Evolutionary conservation across 2,888 invertebrate genomes (phyloP).

Genomic region (Drosophila siamana): DNA sequence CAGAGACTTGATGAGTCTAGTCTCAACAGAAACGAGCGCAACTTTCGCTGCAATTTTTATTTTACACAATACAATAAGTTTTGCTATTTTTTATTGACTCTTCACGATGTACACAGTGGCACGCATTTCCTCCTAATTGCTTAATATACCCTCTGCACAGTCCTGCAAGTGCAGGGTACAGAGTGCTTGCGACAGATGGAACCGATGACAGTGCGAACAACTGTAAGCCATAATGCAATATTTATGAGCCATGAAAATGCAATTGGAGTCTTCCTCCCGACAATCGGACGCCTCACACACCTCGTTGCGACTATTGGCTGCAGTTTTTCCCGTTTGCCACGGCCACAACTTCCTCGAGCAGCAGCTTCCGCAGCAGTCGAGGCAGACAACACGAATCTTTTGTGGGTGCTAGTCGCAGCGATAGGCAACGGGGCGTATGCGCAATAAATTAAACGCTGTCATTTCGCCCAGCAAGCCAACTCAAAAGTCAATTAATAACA

Average conservation of each 20-base stretch:
- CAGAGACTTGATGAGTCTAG: conserved; percentile 10
- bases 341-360: conserved; percentile 63
- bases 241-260: conserved; percentile 80
- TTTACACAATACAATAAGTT: conserved; percentile 35
- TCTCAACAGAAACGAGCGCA: conserved; percentile 16
- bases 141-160: background rate
- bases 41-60: conserved; percentile 39
- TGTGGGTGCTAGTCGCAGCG: conserved; percentile 53
- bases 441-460: conserved; percentile 77
- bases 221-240: conserved; percentile 53
- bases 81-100: conserved; percentile 38
- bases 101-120: too few species aligned
- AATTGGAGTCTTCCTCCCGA: conserved; percentile 52
- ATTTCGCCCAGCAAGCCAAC: conserved; percentile 76
- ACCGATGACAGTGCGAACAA: conserved; percentile 33
- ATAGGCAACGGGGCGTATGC: conserved; percentile 75
- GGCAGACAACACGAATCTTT: conserved; percentile 28
- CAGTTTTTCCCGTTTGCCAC: conserved; percentile 1
- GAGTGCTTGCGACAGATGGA: conserved; percentile 4
- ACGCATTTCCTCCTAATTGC: background rate
- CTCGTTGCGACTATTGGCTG: conserved; percentile 49
- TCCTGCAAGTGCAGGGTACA: conserved; percentile 1
- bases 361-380: conserved; percentile 71
- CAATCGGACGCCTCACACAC: conserved; percentile 13
- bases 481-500: conserved; percentile 82